phyloP scores from a whole-genome alignment of 2,113 vertebrate species.

The Planiliza haematocheilus region DNA sequence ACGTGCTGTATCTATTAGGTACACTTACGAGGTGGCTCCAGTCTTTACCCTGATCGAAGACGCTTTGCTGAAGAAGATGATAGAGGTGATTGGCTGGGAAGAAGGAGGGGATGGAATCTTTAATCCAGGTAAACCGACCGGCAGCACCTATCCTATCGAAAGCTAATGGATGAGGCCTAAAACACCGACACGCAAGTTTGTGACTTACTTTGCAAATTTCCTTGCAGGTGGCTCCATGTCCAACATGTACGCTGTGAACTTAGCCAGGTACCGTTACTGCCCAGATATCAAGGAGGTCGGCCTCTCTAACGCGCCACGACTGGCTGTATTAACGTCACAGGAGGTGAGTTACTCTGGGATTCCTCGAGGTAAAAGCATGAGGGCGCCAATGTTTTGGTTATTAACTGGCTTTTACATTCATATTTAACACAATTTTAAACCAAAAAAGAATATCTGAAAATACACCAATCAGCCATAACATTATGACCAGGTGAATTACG shows the following conservation, averaged over 20 bases:
- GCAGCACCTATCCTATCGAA: background rate
- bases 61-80: conserved; percentile 89
- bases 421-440: too few species aligned
- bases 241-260: conserved; percentile 90
- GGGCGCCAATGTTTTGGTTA: too few species aligned
- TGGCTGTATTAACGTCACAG: conserved; percentile 87
- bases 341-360: conserved; percentile 81
- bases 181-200: background rate
- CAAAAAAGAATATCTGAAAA: too few species aligned
- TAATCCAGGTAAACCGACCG: conserved; percentile 85
- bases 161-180: background rate
- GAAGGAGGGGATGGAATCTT: conserved; percentile 92
- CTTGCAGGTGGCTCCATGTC: conserved; percentile 88
- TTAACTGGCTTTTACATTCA: too few species aligned
- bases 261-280: conserved; percentile 86
- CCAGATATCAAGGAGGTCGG: conserved; percentile 90
- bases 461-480: too few species aligned
- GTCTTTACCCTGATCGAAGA: conserved; percentile 91
- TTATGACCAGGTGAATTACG: too few species aligned
- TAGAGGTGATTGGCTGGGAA: conserved; percentile 88
- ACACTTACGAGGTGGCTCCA: conserved; percentile 91
- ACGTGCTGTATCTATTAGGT: conserved; percentile 75
- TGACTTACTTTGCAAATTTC: too few species aligned
- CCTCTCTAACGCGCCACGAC: conserved; percentile 83
- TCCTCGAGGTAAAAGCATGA: too few species aligned